phyloP scores from a whole-genome alignment of 2,797 vertebrate species.

The Sparus aurata region DNA sequence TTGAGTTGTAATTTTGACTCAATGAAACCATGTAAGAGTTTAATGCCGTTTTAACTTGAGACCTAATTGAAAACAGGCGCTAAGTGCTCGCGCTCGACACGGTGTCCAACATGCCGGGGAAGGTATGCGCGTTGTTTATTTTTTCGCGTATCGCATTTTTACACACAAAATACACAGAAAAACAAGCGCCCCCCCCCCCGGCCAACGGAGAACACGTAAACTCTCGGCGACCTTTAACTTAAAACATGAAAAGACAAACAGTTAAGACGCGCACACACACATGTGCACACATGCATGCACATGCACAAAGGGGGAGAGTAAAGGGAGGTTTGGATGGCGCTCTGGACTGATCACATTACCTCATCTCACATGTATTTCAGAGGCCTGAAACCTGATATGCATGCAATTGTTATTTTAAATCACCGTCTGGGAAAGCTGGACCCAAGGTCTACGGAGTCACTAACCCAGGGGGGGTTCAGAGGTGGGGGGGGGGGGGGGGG shows the following conservation, averaged over 20 bases:
- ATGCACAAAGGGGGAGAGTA: slow-evolving; percentile 52
- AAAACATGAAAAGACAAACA: slow-evolving; percentile 38
- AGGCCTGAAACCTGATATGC: slow-evolving; percentile 85
- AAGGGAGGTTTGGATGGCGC: slow-evolving; percentile 71
- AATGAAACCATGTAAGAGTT: slow-evolving; percentile 81
- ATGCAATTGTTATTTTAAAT: slow-evolving; percentile 89
- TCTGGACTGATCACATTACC: slow-evolving; percentile 85
- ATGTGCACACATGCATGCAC: slow-evolving; percentile 32
- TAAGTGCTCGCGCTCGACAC: slow-evolving; percentile 48
- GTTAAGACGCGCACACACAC: slow-evolving; percentile 38
- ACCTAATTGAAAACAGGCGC: slow-evolving; percentile 83
- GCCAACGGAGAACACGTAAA: not conserved
- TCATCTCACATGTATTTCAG: slow-evolving; percentile 86
- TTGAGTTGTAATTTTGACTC: slow-evolving; percentile 85
- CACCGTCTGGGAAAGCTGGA: slow-evolving; percentile 84
- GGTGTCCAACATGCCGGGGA: slow-evolving; percentile 36
- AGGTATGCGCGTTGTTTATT: slow-evolving; percentile 19
- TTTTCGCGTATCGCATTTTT: slow-evolving; percentile 3
- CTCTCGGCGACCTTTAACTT: slow-evolving; percentile 24
- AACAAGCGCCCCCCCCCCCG: not conserved
- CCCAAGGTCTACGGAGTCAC: slow-evolving; percentile 78
- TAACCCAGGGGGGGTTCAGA: slow-evolving; percentile 56
- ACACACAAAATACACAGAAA: slow-evolving; percentile 7
- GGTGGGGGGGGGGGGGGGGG: too few relatives aligned
- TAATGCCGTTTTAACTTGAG: slow-evolving; percentile 78